Conservation (phyloP, 1,140 invertebrate species). For the Tribolium castaneum region DNA sequence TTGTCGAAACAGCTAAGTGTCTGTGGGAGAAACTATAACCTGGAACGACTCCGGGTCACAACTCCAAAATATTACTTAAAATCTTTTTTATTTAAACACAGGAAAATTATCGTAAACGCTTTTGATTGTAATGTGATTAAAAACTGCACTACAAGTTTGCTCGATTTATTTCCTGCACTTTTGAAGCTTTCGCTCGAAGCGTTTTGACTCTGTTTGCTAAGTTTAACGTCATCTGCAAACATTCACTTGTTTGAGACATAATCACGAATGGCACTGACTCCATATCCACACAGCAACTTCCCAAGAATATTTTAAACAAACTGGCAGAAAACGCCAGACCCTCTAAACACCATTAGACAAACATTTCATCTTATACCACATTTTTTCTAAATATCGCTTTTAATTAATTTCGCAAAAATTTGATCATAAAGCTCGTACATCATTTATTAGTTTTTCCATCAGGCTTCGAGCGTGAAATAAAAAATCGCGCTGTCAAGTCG, state of each 20-base stretch:
- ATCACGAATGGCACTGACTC: neutral
- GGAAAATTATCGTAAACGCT: neutral
- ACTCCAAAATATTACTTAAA: no score
- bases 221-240: neutral
- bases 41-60: no score
- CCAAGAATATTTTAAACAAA: no score
- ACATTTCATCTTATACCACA: no score
- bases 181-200: neutral
- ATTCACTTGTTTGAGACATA: neutral
- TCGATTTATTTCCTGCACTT: neutral
- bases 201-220: neutral
- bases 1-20: no score
- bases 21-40: no score
- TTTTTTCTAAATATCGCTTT: neutral
- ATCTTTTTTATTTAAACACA: no score
- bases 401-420: neutral
- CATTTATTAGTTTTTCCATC: neutral
- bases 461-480: neutral
- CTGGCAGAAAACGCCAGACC: no score
- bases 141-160: neutral
- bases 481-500: neutral
- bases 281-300: no score
- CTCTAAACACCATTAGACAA: no score
- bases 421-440: no score
- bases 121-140: neutral